Evolutionary conservation across 2,113 vertebrate species (phyloP), one percentile per base, ranked within the genome.

Genomic region (Carlito syrichta): DNA sequence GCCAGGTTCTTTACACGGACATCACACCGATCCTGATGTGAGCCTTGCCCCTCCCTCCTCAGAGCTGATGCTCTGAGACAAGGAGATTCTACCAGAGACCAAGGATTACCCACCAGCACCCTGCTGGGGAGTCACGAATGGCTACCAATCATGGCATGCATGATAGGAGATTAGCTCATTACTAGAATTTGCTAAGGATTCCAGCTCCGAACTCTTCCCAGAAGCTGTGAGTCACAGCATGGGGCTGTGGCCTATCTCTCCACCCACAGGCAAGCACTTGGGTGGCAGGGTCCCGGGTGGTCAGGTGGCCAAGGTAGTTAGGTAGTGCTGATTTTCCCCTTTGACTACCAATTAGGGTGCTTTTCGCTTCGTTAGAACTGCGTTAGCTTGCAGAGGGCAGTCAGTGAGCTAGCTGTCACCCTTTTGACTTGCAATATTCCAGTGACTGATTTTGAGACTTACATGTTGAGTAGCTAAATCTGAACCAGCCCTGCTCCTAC

Each of bases 401-500:
- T 6, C 60, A 56, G 48, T 1, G 30, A 86, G 20, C 40, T 23
- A 2, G 1, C 35, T 50, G 56, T 71, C 3, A 45, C 3, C 22
- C 27, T 13, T 50, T 19, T 68, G 32, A 79, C 32, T 23, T 6
- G 25, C 0, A 16, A 11, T 5, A 52, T 12, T 12, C 35, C 25
- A 23, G 14, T 12, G 8, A 22, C 58, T 40, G 7, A 12, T 38
- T 48, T 77, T 38, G 25, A 66, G 38, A 63, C 17, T 19, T 5
- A 23, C 3, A 2, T 12, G 4, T 30, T 17, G 48, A 38, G 60
- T 27, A 7, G 60, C 52, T 35, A 13, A 52, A 27, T 35, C 8
- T 6, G 10, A 58, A 25, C 48, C 16, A 0, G 6, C 6, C 63
- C 1, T 5, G 5, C 20, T 32, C 5, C n/a, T 14, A 12, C 32